Conservation (phyloP, 2,888 invertebrate species). For the Perizoma affinitatum region DNA sequence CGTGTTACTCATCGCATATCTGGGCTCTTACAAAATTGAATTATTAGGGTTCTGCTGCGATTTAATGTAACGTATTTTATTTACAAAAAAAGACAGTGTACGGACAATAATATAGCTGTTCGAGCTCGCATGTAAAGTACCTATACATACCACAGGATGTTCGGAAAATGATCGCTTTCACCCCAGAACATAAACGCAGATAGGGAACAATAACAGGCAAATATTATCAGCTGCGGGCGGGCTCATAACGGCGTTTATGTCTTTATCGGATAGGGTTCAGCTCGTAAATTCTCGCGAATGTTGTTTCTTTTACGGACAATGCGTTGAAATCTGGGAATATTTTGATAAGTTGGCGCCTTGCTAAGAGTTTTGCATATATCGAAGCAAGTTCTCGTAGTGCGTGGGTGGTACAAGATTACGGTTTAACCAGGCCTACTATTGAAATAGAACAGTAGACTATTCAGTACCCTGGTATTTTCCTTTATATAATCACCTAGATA, state of each 20-base stretch:
- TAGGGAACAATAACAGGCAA: constrained; percentile 60
- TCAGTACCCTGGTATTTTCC: no score
- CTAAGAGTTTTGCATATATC: not conserved
- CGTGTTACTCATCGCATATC: no score
- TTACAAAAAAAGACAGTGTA: not conserved
- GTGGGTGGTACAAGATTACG: no score
- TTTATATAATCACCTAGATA: no score
- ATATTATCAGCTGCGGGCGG: constrained; percentile 57
- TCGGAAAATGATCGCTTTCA: constrained; percentile 37
- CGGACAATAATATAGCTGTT: not conserved
- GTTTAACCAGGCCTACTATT: no score
- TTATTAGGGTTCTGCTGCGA: no score
- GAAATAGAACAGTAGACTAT: no score
- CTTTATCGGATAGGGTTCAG: constrained; percentile 54
- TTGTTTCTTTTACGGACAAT: constrained; percentile 39
- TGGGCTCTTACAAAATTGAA: no score
- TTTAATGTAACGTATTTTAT: no score
- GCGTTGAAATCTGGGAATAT: constrained; percentile 27
- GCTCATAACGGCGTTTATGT: constrained; percentile 62
- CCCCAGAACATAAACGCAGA: constrained; percentile 47
- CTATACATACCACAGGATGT: constrained; percentile 22
- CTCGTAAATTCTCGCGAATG: constrained; percentile 41
- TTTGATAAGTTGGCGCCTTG: constrained; percentile 13
- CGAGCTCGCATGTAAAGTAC: constrained; percentile 16
- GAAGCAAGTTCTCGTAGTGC: not conserved